Conservation (phyloP, 2,797 vertebrate species). For the Rhabdophis nuchalis region DNA sequence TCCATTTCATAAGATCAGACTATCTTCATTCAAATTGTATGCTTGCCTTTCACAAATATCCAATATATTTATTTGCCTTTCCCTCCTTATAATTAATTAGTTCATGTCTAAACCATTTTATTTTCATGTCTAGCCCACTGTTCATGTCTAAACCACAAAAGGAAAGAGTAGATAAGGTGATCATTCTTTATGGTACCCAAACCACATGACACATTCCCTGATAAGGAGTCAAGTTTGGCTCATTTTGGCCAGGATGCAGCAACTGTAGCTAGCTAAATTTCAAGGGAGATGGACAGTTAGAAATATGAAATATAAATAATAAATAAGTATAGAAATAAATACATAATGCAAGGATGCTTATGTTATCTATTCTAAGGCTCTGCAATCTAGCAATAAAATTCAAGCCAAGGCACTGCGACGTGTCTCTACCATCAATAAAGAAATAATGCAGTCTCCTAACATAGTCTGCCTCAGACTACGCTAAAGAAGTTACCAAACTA, state of each 20-base stretch:
- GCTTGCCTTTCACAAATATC: not conserved
- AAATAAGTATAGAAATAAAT: not conserved
- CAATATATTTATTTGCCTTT: not conserved
- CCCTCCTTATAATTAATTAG: not conserved
- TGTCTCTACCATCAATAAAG: not conserved
- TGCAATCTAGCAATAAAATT: not conserved
- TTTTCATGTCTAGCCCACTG: no score
- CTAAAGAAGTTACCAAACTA: not conserved
- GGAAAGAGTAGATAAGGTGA: not conserved
- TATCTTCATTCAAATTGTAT: not conserved
- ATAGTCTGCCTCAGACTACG: not conserved
- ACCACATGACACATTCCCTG: not conserved
- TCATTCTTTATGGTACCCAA: not conserved
- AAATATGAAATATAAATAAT: not conserved
- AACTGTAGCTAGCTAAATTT: not conserved
- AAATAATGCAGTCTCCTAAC: not conserved
- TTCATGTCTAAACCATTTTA: not conserved
- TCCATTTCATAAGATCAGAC: not conserved
- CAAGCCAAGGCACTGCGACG: not conserved
- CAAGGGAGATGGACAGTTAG: not conserved
- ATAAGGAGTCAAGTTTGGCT: not conserved
- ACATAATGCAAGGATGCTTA: not conserved
- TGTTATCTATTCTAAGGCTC: not conserved
- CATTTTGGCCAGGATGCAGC: not conserved
- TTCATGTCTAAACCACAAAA: not conserved